phyloP scores from a whole-genome alignment of 2,888 invertebrate genomes.

The Andrena trimmerana region DNA sequence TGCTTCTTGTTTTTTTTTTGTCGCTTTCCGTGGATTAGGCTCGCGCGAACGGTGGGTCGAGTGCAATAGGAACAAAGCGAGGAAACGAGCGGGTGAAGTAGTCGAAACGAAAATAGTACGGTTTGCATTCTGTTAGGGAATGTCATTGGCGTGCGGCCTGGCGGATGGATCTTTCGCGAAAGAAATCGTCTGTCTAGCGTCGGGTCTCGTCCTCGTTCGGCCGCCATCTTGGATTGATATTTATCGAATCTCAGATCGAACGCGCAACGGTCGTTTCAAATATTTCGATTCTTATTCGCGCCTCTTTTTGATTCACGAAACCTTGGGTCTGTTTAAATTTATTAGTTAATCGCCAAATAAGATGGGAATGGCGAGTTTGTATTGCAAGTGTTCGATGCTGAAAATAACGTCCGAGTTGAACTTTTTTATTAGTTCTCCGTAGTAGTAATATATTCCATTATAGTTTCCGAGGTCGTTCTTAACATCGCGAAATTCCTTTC shows the following conservation, averaged over 20 bases:
- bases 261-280: neutral
- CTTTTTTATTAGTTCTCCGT: conserved; percentile 1
- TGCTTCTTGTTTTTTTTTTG: neutral
- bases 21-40: neutral
- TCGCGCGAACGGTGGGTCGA: neutral
- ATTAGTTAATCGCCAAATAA: neutral
- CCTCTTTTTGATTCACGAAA: no score
- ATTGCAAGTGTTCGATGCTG: neutral
- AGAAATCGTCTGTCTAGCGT: neutral
- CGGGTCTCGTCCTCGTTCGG: neutral
- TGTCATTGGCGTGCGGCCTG: conserved; percentile 4
- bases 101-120: conserved; percentile 14
- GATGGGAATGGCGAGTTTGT: neutral
- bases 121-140: neutral
- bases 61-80: neutral
- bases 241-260: conserved; percentile 36
- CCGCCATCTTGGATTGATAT: conserved; percentile 53
- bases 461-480: neutral
- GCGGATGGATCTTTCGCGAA: neutral
- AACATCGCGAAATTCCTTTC: conserved; percentile 13
- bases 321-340: neutral
- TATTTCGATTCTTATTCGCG: neutral
- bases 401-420: conserved; percentile 18
- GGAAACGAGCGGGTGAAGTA: neutral
- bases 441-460: neutral